Conservation (phyloP, 2,113 vertebrate species). For the Saguinus imperator region DNA sequence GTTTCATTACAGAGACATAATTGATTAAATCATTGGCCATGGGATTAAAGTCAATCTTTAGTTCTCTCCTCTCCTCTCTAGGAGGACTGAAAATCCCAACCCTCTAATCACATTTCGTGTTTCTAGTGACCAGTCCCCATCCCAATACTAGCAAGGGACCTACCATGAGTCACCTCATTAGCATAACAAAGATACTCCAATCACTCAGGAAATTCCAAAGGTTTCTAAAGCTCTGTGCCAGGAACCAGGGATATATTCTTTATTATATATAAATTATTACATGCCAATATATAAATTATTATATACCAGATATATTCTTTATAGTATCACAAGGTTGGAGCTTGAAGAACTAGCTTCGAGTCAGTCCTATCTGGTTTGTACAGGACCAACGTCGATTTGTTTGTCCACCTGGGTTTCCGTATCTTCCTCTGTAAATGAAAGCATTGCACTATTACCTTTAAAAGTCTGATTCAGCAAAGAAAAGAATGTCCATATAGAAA, state of each 20-base stretch:
- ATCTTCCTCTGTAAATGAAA: neutral
- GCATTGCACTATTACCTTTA: neutral
- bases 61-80: neutral
- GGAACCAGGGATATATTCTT: neutral
- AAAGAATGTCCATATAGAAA: neutral
- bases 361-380: neutral
- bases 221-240: neutral
- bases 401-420: neutral
- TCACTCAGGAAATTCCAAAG: neutral
- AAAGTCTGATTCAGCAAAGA: neutral
- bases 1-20: neutral
- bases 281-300: neutral
- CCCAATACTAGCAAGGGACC: neutral
- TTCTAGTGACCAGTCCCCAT: neutral
- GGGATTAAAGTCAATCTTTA: neutral
- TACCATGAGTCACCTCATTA: neutral
- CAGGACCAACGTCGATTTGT: neutral
- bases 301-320: neutral
- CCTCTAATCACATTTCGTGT: neutral
- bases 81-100: neutral
- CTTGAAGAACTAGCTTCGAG: neutral
- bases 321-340: neutral
- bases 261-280: neutral
- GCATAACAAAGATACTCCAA: neutral
- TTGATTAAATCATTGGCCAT: neutral